A percentile compares a stretch with the other conserved stretches of the same genome.
Conservation (phyloP, 2,888 invertebrate species). For the Trachelus tabidus region DNA sequence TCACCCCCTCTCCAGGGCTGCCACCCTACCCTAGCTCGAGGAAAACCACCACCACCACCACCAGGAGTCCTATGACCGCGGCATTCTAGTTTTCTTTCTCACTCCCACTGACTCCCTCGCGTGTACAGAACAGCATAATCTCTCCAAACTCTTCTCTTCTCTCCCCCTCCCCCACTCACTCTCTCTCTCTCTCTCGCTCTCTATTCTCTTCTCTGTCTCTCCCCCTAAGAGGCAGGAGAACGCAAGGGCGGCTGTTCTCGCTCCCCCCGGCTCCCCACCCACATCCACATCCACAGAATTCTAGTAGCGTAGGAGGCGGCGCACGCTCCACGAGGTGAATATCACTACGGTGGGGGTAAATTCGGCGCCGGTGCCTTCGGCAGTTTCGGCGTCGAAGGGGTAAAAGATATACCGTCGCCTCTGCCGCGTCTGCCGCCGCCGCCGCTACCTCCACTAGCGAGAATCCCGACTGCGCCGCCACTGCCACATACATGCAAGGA, state of each 20-base stretch:
- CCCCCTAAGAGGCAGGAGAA: slow-evolving; percentile 23
- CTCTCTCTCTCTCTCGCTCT: slow-evolving; percentile 14
- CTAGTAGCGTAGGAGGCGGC: slow-evolving; percentile 44
- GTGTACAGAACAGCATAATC: neutral
- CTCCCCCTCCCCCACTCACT: slow-evolving; percentile 25
- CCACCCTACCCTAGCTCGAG: slow-evolving; percentile 5
- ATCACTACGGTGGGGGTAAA: no score
- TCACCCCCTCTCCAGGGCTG: slow-evolving; percentile 26
- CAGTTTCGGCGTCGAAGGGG: no score
- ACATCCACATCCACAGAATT: slow-evolving; percentile 26
- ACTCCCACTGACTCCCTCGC: slow-evolving; percentile 25
- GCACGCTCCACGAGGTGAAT: slow-evolving; percentile 36
- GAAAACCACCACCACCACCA: no score
- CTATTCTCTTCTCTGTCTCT: neutral
- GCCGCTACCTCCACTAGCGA: no score
- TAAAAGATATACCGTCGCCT: no score
- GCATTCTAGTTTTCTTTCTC: slow-evolving; percentile 29
- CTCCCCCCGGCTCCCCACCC: neutral
- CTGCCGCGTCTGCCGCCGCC: no score
- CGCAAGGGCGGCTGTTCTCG: slow-evolving; percentile 23
- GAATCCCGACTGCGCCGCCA: no score
- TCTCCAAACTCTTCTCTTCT: slow-evolving; percentile 29
- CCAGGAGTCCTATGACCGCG: no score
- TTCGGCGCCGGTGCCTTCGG: no score
- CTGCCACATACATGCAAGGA: no score